Evolutionary conservation across 1,140 invertebrate genomes (phyloP), one percentile per base, ranked within the genome.

Genomic region (Macrotrachela quadricornifera): DNA sequence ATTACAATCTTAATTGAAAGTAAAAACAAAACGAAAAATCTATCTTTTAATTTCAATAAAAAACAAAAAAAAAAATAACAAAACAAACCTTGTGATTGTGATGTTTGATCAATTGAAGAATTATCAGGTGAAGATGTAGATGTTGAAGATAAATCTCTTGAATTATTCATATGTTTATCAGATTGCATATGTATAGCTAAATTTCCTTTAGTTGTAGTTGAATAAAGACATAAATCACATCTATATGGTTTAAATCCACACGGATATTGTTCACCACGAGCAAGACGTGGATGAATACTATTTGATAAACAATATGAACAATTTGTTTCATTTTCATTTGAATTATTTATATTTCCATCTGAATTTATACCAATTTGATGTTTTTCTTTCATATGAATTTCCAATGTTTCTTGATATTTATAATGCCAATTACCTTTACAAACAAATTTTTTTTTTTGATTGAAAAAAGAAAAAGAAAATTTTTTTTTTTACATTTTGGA

Each of bases 381-480:
- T 67, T 99, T 99, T 64, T 99, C 92, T 66, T 96, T 94, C 91
- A 99, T 97, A 69, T 99, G 94, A 61, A 97, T 97, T 71, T 97
- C 94, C 44, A 99, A 73, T 1, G 92, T 97, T 70, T 99, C 94
- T 71, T 97, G 91, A 65, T 99, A 99, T 71, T 99, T 99, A 71
- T 97, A 99, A 70, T 99, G 92, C 94, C 94, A 99, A 72, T 99
- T 99, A 65, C 94, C 97, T 69, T 96, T 95, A n/a, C n/a, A n/a
- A n/a, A n/a, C n/a, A n/a, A n/a, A n/a, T n/a, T n/a, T n/a, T n/a
- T n/a, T n/a, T n/a, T n/a, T n/a, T n/a, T n/a, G n/a, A n/a, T n/a
- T n/a, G n/a, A n/a, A n/a, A n/a, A n/a, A n/a, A n/a, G n/a, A n/a
- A n/a, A n/a, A n/a, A n/a, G n/a, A n/a, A n/a, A n/a, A n/a, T n/a